A percentile compares a stretch with the other conserved stretches of the same genome.
Evolutionary conservation across 2,113 vertebrate species (phyloP).

Genomic region (Platysteira castanea): DNA sequence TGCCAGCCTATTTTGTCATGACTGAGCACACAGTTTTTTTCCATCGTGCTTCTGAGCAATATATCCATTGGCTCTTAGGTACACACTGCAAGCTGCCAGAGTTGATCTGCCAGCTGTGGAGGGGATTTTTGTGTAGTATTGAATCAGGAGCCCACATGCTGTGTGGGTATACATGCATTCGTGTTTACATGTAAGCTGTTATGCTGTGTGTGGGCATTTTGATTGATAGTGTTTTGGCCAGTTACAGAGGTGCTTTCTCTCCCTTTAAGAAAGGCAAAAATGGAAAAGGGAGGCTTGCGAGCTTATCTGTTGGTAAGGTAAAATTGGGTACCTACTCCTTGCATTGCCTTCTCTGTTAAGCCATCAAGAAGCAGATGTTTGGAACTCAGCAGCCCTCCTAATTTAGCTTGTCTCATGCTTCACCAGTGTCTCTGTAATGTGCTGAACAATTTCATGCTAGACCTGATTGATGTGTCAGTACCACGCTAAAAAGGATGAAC

Average conservation of each 20-base stretch:
- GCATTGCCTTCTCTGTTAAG: background rate
- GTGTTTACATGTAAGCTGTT: background rate
- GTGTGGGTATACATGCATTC: background rate
- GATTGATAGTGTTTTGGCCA: background rate
- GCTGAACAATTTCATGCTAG: background rate
- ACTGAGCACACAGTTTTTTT: background rate
- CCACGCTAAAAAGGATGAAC: background rate
- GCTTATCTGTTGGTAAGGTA: background rate
- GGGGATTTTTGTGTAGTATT: background rate
- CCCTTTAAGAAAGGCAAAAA: background rate
- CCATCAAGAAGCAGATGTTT: background rate
- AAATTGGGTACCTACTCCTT: background rate
- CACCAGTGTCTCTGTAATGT: background rate
- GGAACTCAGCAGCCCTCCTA: background rate
- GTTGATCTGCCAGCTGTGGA: background rate
- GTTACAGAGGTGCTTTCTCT: background rate
- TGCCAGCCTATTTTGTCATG: background rate
- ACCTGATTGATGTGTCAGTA: background rate
- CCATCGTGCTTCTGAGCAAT: background rate
- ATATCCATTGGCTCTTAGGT: background rate
- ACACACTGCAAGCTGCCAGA: background rate
- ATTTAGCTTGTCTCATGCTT: background rate
- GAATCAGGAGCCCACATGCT: background rate
- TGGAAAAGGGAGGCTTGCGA: background rate
- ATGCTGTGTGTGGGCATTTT: background rate